Evolutionary conservation across 2,113 vertebrate genomes (phyloP).

Genomic region (Aspidoscelis tigris): DNA sequence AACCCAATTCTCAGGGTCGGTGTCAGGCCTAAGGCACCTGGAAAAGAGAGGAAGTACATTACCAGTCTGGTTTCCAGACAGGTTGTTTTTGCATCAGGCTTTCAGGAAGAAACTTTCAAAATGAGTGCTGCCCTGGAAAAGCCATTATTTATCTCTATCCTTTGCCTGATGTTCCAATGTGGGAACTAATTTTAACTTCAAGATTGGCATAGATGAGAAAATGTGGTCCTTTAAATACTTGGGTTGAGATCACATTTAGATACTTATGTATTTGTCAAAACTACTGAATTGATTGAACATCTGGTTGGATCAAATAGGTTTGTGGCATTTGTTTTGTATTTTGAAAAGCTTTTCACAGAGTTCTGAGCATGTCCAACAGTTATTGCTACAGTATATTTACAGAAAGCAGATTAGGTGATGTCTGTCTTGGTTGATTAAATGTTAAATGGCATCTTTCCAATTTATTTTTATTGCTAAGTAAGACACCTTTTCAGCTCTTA

Average conservation of each 20-base stretch:
- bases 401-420: constrained; percentile 32
- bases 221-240: neutral
- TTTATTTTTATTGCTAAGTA: constrained; percentile 44
- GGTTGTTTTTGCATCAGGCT: no score
- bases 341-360: neutral
- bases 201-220: neutral
- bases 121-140: neutral
- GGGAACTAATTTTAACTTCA: neutral
- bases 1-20: no score
- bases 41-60: no score
- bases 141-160: neutral
- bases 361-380: neutral
- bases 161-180: neutral
- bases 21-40: no score
- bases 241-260: neutral
- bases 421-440: constrained; percentile 29
- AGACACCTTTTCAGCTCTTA: constrained; percentile 39
- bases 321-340: no score
- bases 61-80: no score
- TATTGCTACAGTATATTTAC: constrained; percentile 4
- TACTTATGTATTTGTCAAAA: no score
- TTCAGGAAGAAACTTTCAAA: neutral
- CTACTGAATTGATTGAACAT: neutral
- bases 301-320: neutral
- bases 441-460: constrained; percentile 12